Evolutionary conservation across 2,797 vertebrate species (phyloP).

Genomic region (Chloroceryle inda): DNA sequence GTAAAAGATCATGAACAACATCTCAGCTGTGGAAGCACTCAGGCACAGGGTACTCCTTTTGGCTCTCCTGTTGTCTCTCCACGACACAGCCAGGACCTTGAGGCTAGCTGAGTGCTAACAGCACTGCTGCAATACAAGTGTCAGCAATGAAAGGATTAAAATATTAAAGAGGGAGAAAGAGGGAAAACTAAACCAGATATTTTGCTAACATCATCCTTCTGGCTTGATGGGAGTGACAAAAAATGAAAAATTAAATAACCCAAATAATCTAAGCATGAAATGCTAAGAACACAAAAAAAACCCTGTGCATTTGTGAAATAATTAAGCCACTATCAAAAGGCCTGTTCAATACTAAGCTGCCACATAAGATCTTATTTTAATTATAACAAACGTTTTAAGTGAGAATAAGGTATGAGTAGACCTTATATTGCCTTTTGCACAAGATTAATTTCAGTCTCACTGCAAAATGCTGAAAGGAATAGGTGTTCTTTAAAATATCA

Average conservation of each 20-base stretch:
- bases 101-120: background rate
- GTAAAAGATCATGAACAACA: background rate
- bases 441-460: background rate
- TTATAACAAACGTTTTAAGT: background rate
- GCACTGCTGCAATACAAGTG: background rate
- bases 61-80: background rate
- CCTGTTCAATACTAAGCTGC: background rate
- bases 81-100: background rate
- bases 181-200: background rate
- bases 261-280: background rate
- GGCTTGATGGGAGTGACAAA: background rate
- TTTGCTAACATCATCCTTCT: background rate
- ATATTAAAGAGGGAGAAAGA: background rate
- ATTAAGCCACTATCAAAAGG: background rate
- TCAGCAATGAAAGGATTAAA: background rate
- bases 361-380: background rate
- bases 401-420: background rate
- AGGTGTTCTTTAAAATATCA: background rate
- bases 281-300: background rate
- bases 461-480: background rate
- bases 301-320: background rate
- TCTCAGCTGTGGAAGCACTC: background rate
- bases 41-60: background rate
- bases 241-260: background rate
- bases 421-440: background rate